A percentile compares a stretch with the other conserved stretches of the same genome.
Conservation (phyloP, 2,888 invertebrate species). For the Saturnia pavonia region DNA sequence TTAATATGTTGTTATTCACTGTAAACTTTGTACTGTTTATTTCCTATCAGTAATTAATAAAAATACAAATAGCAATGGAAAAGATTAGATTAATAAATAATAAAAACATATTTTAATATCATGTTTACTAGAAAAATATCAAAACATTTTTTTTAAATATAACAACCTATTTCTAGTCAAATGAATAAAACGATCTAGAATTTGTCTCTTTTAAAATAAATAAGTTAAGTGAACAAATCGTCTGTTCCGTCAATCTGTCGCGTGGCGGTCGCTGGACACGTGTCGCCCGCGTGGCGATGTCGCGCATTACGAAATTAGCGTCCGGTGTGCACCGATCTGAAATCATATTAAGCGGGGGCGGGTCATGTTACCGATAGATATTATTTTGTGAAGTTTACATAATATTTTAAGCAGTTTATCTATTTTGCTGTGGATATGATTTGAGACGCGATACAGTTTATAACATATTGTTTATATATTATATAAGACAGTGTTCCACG, state of each 20-base stretch:
- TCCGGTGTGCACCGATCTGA: slow-evolving; percentile 67
- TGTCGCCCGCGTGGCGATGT: slow-evolving; percentile 58
- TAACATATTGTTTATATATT: neutral
- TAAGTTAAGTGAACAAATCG: slow-evolving; percentile 77
- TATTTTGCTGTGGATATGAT: neutral
- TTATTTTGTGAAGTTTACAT: slow-evolving; percentile 22
- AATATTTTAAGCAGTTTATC: neutral
- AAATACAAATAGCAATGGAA: neutral
- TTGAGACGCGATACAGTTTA: neutral
- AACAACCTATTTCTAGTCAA: too few species aligned
- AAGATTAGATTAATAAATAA: neutral
- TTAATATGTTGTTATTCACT: too few species aligned
- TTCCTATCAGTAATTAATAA: neutral
- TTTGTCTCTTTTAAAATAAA: slow-evolving; percentile 62
- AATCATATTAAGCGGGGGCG: slow-evolving; percentile 54
- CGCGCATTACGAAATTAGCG: slow-evolving; percentile 76
- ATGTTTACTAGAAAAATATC: neutral
- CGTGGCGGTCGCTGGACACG: slow-evolving; percentile 61
- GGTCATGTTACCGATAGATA: slow-evolving; percentile 54
- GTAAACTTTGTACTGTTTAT: neutral
- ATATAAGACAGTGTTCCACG: too few species aligned
- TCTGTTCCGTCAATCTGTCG: slow-evolving; percentile 64
- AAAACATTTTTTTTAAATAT: too few species aligned
- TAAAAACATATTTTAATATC: neutral
- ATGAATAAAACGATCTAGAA: slow-evolving; percentile 48